Percentiles rank a stretch among this genome's conserved stretches.
Conservation (phyloP, 2,797 vertebrate species). For the Pelodytes ibericus region DNA sequence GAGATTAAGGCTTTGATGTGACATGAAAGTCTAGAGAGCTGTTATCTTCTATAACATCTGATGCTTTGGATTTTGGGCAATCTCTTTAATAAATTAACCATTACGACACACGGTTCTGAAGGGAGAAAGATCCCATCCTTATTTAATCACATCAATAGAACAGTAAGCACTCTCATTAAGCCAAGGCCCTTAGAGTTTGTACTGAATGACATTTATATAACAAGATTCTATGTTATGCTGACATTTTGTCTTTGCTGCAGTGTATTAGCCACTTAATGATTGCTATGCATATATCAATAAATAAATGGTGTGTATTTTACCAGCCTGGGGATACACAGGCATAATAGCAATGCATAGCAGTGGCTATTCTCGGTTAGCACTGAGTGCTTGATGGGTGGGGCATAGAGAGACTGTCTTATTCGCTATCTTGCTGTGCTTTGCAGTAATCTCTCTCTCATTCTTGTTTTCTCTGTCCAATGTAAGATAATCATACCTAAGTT, state of each 20-base stretch:
- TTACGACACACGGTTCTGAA: not conserved
- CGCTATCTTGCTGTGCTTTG: no score
- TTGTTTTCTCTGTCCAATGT: no score
- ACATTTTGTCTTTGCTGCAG: not conserved
- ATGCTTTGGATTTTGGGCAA: not conserved
- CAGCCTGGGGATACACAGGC: no score
- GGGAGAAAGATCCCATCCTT: not conserved
- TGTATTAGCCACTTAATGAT: not conserved
- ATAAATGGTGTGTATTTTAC: no score
- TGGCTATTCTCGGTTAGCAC: no score
- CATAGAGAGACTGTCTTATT: no score
- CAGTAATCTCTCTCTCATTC: no score
- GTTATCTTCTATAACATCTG: slow-evolving; percentile 2
- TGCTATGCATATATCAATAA: no score
- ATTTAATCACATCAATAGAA: slow-evolving; percentile 15
- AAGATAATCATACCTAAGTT: no score
- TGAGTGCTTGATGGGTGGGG: no score
- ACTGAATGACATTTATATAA: not conserved
- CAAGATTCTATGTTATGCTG: not conserved
- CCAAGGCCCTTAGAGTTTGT: not conserved
- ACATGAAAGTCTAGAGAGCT: slow-evolving; percentile 13
- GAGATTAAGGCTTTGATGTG: slow-evolving; percentile 15
- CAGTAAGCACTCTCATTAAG: not conserved
- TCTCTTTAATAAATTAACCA: slow-evolving; percentile 27
- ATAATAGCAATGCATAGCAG: no score